These are phyloP conservation scores for Pao palembangensis DNA, from an alignment of 2,113 vertebrate species.

Conservation along the genomic window DNA sequence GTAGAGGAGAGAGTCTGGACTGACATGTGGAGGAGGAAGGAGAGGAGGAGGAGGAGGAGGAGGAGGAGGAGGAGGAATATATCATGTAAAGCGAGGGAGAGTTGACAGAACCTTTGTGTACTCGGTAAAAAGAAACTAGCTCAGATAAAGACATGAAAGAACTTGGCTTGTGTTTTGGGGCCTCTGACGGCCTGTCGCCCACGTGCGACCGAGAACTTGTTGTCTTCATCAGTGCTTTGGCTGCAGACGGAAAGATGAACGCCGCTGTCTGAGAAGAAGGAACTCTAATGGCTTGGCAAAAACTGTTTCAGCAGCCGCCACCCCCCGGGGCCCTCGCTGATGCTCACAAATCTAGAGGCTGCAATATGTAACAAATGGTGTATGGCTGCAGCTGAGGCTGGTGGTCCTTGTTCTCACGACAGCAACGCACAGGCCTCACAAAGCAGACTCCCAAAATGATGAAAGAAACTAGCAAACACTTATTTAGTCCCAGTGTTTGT, in stretches of 20 bases:
- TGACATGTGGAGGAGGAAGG: slow-evolving; percentile 15
- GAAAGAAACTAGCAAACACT: too few species aligned
- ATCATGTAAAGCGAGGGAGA: not conserved
- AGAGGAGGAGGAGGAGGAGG: not conserved
- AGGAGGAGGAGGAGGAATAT: not conserved
- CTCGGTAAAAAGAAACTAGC: not conserved
- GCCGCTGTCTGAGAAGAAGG: not conserved
- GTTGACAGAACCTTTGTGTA: slow-evolving; percentile 1
- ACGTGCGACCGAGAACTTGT: too few species aligned
- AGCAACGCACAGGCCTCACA: too few species aligned
- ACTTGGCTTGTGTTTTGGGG: too few species aligned
- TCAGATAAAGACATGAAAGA: not conserved
- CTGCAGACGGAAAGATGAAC: slow-evolving; percentile 8
- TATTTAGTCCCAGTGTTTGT: too few species aligned
- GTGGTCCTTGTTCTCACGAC: not conserved
- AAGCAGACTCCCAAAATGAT: too few species aligned
- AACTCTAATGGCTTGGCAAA: slow-evolving; percentile 4
- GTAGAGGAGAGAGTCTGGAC: slow-evolving; percentile 15
- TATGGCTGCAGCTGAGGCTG: slow-evolving; percentile 1
- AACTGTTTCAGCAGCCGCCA: not conserved
- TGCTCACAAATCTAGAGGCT: not conserved
- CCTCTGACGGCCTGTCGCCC: too few species aligned
- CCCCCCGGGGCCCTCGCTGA: not conserved
- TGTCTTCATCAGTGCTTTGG: too few species aligned
- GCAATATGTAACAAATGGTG: not conserved